Evolutionary conservation across 2,113 vertebrate genomes (phyloP).

Genomic region (Siniperca knerii): DNA sequence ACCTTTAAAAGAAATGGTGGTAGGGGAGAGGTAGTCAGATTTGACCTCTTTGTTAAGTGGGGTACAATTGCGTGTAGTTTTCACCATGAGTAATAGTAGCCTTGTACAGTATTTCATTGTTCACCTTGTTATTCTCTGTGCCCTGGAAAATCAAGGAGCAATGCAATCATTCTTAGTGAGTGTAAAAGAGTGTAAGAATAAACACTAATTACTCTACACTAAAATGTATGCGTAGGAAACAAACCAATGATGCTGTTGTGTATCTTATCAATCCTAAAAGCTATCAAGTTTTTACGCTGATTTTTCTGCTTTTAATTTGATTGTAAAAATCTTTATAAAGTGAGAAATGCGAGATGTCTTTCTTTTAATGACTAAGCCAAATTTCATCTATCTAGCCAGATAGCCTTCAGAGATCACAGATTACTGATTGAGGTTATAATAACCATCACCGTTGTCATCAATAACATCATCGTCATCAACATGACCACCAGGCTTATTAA

Average conservation of each 20-base stretch:
- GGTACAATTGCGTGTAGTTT: neutral
- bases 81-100: neutral
- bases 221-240: neutral
- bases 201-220: neutral
- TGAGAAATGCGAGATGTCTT: neutral
- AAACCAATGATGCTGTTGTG: neutral
- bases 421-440: neutral
- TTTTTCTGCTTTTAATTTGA: neutral
- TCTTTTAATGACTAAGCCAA: neutral
- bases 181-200: neutral
- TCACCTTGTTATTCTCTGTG: conserved; percentile 6
- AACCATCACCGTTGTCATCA: neutral
- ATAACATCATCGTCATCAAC: neutral
- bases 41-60: conserved; percentile 12
- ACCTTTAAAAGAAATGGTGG: conserved; percentile 1
- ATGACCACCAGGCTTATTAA: neutral
- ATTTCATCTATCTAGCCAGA: neutral
- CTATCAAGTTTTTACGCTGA: neutral
- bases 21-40: neutral
- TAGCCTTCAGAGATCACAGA: neutral
- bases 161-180: neutral
- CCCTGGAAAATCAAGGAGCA: neutral
- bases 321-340: neutral
- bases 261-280: neutral
- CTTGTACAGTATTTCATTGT: conserved; percentile 6